Percentiles rank a stretch among this genome's conserved stretches.
phyloP scores from a whole-genome alignment of 2,113 vertebrate species.

The Raja brachyura region DNA sequence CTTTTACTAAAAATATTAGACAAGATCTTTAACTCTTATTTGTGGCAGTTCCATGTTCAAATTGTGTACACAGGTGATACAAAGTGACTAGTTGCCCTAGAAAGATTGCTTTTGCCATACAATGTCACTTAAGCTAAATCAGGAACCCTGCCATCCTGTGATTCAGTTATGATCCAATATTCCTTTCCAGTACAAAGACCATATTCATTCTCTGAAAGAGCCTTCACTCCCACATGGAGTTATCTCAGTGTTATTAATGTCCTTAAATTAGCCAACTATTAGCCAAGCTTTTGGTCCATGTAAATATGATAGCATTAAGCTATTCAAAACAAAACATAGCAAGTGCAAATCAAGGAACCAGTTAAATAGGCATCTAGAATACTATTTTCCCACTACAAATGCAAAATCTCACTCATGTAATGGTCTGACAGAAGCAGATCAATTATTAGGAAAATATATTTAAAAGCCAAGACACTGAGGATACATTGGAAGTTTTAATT shows the following conservation, averaged over 20 bases:
- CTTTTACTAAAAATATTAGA: no score
- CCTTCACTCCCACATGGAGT: not conserved
- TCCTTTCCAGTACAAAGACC: not conserved
- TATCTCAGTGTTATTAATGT: not conserved
- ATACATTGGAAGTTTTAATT: constrained; percentile 35
- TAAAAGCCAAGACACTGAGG: constrained; percentile 10
- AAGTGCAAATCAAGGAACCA: no score
- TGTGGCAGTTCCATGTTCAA: no score
- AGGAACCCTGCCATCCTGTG: no score
- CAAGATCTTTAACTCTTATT: no score
- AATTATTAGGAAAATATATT: not conserved
- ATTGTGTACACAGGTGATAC: no score
- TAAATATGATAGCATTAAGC: no score
- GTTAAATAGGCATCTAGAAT: not conserved
- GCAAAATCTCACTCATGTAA: not conserved
- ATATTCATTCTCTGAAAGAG: not conserved
- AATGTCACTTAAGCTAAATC: no score
- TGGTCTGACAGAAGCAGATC: not conserved
- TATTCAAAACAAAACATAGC: no score
- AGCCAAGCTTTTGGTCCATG: no score
- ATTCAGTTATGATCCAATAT: not conserved
- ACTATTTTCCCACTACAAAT: not conserved
- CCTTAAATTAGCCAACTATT: not conserved
- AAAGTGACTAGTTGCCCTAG: no score
- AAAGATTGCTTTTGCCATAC: no score